phyloP scores from a whole-genome alignment of 2,888 invertebrate species.

The Quadriops clusia region DNA sequence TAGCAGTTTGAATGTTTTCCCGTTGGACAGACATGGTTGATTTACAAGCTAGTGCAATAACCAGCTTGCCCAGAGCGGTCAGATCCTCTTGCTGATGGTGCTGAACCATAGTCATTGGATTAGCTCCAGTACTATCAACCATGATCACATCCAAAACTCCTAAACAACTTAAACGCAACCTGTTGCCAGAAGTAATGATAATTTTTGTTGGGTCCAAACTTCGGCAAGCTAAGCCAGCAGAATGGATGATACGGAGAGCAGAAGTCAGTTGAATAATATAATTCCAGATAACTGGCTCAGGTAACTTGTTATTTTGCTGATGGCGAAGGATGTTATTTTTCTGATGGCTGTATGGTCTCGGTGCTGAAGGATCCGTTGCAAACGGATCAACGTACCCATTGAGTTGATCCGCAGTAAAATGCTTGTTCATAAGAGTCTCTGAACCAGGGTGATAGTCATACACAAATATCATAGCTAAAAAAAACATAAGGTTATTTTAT shows the following conservation, averaged over 20 bases:
- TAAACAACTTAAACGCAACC: conserved; percentile 70
- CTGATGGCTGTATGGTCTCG: conserved; percentile 69
- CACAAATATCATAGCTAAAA: conserved; percentile 83
- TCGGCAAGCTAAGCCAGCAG: conserved; percentile 59
- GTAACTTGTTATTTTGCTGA: conserved; percentile 56
- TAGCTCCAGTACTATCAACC: conserved; percentile 50
- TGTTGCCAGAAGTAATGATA: conserved; percentile 40
- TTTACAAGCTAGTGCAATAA: conserved; percentile 88
- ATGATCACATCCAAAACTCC: conserved; percentile 72
- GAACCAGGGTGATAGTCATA: conserved; percentile 92
- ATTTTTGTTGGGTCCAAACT: conserved; percentile 89
- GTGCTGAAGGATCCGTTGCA: conserved; percentile 70
- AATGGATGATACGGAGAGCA: conserved; percentile 83
- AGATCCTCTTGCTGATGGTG: conserved; percentile 86
- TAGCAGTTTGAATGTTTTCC: conserved; percentile 76
- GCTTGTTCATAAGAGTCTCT: conserved; percentile 75
- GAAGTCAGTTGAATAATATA: conserved; percentile 92
- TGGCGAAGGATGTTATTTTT: conserved; percentile 71
- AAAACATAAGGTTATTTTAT: no score
- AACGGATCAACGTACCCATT: conserved; percentile 68
- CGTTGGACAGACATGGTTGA: conserved; percentile 75
- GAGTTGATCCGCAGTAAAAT: conserved; percentile 55
- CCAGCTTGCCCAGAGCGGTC: conserved; percentile 78
- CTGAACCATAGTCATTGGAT: conserved; percentile 52
- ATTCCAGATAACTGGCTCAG: conserved; percentile 90